Conservation (phyloP, 2,113 vertebrate species). For the Antechinus flavipes region DNA sequence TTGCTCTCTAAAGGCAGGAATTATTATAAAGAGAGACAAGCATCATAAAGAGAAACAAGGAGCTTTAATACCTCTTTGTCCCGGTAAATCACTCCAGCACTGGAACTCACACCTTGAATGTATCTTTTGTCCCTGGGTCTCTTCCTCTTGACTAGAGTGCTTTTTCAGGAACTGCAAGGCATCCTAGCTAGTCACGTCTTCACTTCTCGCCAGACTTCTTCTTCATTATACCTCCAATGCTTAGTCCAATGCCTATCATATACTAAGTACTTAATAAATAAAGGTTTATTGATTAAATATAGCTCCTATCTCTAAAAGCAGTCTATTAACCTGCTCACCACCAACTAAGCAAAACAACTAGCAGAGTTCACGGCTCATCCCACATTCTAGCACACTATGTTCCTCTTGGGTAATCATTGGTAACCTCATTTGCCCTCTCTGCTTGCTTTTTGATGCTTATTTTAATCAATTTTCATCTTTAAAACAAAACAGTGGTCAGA, state of each 20-base stretch:
- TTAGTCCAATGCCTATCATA: background rate
- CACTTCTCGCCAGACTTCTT: background rate
- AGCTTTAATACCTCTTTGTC: background rate
- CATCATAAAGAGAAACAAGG: background rate
- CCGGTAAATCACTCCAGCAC: background rate
- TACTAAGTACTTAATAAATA: background rate
- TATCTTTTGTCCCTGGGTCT: background rate
- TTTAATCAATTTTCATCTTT: background rate
- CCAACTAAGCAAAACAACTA: background rate
- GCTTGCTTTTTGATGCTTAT: background rate
- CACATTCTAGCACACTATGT: background rate
- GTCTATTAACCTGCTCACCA: background rate
- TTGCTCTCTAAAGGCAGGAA: background rate
- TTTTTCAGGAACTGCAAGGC: background rate
- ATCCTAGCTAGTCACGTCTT: background rate
- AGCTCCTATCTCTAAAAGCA: background rate
- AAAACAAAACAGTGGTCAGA: background rate
- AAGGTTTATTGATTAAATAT: background rate
- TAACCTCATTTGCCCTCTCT: background rate
- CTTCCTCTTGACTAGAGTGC: background rate
- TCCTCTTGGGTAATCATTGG: background rate
- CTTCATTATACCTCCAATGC: background rate
- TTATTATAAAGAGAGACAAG: background rate
- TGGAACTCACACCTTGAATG: background rate
- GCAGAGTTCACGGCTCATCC: background rate